These are phyloP conservation scores for Seriola aureovittata DNA, from an alignment of 2,113 vertebrate genomes.

Conservation along the genomic window DNA sequence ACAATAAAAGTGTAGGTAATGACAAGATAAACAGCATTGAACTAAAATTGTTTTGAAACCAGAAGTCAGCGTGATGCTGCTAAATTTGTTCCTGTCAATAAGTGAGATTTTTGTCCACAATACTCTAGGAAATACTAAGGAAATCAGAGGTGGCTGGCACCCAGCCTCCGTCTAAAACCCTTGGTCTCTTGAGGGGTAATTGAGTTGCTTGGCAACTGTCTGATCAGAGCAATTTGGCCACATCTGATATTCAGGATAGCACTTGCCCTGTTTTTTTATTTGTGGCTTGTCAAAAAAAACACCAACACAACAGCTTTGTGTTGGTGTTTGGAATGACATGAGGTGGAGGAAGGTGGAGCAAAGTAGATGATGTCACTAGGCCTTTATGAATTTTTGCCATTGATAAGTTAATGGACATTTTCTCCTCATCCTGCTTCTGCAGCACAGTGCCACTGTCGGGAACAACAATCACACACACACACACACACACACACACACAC, in stretches of 20 bases:
- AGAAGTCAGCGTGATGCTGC: neutral
- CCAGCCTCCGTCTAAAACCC: slow-evolving; percentile 3
- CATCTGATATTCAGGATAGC: neutral
- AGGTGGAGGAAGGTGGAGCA: neutral
- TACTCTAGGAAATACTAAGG: too few species aligned
- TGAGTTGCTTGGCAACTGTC: slow-evolving; percentile 38
- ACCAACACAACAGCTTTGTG: neutral
- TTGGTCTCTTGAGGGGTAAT: slow-evolving; percentile 38
- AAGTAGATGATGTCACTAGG: slow-evolving; percentile 6
- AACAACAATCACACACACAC: neutral
- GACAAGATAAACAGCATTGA: neutral
- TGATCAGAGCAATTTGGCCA: slow-evolving; percentile 28
- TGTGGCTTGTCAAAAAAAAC: neutral
- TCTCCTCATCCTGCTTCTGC: neutral
- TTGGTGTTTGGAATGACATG: neutral
- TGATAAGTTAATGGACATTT: slow-evolving; percentile 1
- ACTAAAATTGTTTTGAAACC: neutral
- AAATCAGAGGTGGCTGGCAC: slow-evolving; percentile 21
- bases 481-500: neutral
- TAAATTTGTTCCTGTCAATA: neutral
- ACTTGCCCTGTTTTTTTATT: neutral
- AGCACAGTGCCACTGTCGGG: neutral
- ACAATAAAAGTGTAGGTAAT: neutral
- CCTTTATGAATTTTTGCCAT: neutral
- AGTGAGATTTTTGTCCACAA: slow-evolving; percentile 18